Evolutionary conservation across 2,113 vertebrate species (phyloP).

Genomic region (Cavia aperea): DNA sequence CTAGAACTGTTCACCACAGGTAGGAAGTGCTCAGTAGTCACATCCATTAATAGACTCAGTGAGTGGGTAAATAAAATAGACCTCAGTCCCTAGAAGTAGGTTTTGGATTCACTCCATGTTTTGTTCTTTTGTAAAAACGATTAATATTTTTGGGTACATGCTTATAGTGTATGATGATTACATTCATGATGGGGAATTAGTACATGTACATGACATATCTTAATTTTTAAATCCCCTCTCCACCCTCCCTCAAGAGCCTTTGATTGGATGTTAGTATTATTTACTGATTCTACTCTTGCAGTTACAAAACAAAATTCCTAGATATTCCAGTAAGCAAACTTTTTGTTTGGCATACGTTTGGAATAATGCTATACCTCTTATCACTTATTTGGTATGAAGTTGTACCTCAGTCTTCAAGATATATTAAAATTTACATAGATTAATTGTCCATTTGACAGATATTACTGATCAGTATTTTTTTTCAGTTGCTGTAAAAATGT

Average conservation of each 20-base stretch:
- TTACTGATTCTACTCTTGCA: neutral
- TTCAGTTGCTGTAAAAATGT: constrained; percentile 4
- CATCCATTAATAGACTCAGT: neutral
- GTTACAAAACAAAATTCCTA: neutral
- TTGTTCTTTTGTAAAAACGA: neutral
- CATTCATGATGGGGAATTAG: neutral
- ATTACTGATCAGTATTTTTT: neutral
- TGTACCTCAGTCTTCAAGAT: neutral
- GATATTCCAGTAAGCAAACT: neutral
- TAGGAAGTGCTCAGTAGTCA: neutral
- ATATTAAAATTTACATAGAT: neutral
- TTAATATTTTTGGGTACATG: neutral
- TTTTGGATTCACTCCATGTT: neutral
- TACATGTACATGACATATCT: neutral
- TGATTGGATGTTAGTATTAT: neutral
- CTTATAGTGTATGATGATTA: neutral
- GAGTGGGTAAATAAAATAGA: constrained; percentile 11
- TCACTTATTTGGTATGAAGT: neutral
- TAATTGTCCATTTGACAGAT: neutral
- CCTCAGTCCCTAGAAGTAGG: neutral
- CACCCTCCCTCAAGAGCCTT: neutral
- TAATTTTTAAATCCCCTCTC: neutral
- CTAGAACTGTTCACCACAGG: neutral
- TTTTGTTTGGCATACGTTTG: neutral
- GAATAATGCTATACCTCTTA: neutral